Evolutionary conservation across 2,113 vertebrate species (phyloP).

Genomic region (Phyllostomus discolor): DNA sequence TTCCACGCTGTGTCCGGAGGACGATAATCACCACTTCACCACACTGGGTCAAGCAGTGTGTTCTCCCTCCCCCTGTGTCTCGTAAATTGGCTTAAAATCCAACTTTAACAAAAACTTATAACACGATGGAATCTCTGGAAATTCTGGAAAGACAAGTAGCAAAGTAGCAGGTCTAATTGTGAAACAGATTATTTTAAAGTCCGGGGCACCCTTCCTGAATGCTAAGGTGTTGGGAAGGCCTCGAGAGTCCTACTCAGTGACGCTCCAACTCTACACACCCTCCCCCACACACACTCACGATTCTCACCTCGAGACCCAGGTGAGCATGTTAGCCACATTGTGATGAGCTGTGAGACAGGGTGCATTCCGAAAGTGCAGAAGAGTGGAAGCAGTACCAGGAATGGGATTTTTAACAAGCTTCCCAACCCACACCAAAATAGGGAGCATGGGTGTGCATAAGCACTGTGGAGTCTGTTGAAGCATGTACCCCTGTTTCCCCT

Average conservation of each 20-base stretch:
- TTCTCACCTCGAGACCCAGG: not conserved
- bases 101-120: not conserved
- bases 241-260: accelerated
- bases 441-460: accelerated
- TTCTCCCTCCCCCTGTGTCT: not conserved
- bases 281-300: accelerated
- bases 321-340: accelerated
- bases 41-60: accelerated
- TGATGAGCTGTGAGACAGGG: accelerated
- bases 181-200: not conserved
- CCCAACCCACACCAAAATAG: too few relatives aligned
- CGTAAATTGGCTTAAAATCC: not conserved
- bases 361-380: accelerated
- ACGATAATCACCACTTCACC: accelerated
- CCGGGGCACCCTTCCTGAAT: accelerated
- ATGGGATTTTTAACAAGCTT: accelerated
- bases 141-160: too few relatives aligned
- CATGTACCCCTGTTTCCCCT: accelerated
- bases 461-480: accelerated
- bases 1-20: not conserved
- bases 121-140: not conserved
- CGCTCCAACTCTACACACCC: accelerated
- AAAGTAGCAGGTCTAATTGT: accelerated
- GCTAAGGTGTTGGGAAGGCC: not conserved
- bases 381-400: accelerated